These are phyloP conservation scores for Cheracebus regulus DNA, from an alignment of 2,797 vertebrate species.

Conservation along the genomic window DNA sequence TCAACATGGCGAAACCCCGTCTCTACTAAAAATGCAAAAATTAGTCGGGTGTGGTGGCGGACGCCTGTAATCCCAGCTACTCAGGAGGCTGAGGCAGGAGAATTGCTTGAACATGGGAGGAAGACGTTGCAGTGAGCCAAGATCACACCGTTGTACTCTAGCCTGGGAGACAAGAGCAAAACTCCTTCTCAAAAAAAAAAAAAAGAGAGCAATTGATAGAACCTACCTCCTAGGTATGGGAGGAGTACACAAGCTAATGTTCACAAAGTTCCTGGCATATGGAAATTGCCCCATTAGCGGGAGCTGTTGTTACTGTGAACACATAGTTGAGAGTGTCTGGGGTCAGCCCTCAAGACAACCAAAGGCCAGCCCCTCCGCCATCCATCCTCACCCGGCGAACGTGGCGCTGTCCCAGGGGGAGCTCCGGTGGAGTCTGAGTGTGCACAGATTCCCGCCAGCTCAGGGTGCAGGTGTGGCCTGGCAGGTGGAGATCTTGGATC, in stretches of 20 bases:
- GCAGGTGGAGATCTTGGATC: conserved; percentile 58
- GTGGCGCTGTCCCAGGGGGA: neutral
- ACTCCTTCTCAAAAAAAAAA: too few species aligned
- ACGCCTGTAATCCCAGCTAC: too few species aligned
- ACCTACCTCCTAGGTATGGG: neutral
- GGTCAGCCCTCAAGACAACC: neutral
- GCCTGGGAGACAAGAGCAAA: too few species aligned
- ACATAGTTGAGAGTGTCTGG: neutral
- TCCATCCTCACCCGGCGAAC: conserved; percentile 84
- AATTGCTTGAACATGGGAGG: too few species aligned
- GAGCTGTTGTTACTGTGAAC: neutral
- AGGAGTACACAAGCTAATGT: neutral
- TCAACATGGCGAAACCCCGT: too few species aligned
- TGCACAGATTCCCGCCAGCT: neutral
- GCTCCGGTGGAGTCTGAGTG: conserved; percentile 1
- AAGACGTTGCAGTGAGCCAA: too few species aligned
- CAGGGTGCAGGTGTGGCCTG: conserved; percentile 80
- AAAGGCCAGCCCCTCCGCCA: neutral
- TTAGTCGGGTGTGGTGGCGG: too few species aligned
- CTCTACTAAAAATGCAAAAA: too few species aligned
- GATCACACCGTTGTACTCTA: too few species aligned
- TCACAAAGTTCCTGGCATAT: neutral
- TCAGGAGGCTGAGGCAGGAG: too few species aligned
- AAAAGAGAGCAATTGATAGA: neutral
- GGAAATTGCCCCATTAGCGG: neutral